Evolutionary conservation across 2,113 vertebrate species (phyloP).

Genomic region (Carlito syrichta): DNA sequence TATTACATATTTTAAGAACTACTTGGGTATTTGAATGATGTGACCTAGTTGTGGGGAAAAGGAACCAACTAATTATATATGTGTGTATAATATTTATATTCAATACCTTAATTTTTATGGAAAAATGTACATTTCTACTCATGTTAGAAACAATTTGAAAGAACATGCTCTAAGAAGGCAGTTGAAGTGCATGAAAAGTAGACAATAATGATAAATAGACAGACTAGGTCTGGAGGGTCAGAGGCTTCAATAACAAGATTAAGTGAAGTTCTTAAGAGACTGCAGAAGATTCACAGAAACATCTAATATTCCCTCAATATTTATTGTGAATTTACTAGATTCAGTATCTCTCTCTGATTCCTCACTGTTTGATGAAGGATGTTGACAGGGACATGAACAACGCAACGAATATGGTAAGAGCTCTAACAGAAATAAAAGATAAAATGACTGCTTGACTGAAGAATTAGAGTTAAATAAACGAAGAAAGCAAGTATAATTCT

Average conservation of each 20-base stretch:
- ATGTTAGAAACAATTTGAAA: not conserved
- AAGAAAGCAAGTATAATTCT: not conserved
- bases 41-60: not conserved
- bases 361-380: not conserved
- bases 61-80: not conserved
- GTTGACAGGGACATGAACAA: not conserved
- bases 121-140: too few species aligned
- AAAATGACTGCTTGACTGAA: not conserved
- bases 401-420: not conserved
- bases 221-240: not conserved
- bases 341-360: not conserved
- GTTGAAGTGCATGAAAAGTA: not conserved
- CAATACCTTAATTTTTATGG: not conserved
- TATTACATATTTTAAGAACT: not conserved
- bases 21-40: not conserved
- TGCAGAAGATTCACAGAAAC: not conserved
- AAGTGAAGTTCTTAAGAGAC: not conserved
- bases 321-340: not conserved
- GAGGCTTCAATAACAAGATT: not conserved
- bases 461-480: not conserved
- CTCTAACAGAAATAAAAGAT: not conserved
- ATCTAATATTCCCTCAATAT: not conserved
- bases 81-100: not conserved
- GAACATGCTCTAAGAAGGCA: not conserved
- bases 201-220: not conserved